Percentiles rank a stretch among this genome's conserved stretches.
Conservation (phyloP, 2,113 vertebrate genomes). For the Psilopogon haemacephalus region DNA sequence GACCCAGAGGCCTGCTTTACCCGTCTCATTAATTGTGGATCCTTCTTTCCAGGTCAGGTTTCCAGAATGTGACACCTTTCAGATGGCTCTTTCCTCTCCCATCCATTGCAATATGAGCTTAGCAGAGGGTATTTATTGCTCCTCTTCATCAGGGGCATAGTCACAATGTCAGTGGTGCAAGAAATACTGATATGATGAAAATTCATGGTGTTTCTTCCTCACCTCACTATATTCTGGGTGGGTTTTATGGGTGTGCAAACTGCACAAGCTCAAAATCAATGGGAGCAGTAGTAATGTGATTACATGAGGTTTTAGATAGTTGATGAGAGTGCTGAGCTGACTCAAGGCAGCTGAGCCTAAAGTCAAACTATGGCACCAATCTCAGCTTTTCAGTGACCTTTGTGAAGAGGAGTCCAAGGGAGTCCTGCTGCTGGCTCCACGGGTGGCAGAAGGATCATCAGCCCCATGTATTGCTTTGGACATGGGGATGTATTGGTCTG, state of each 20-base stretch:
- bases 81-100: neutral
- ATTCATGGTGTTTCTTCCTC: neutral
- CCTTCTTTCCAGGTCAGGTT: slow-evolving; percentile 13
- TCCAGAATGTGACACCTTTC: slow-evolving; percentile 52
- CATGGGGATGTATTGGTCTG: rapidly evolving
- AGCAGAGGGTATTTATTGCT: slow-evolving; percentile 38
- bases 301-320: neutral
- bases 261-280: neutral
- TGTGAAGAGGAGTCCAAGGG: neutral
- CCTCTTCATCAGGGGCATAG: neutral
- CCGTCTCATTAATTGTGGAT: slow-evolving; percentile 13
- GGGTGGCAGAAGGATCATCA: neutral
- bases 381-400: neutral
- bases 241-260: neutral
- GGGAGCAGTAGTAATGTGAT: neutral
- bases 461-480: rapidly evolving
- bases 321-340: neutral
- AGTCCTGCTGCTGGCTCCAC: neutral
- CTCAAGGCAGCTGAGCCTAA: neutral
- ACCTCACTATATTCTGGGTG: neutral
- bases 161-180: neutral
- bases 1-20: neutral
- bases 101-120: neutral
- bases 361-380: neutral
- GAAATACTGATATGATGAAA: slow-evolving; percentile 27